These are phyloP conservation scores for Cydia pomonella DNA, from an alignment of 1,140 invertebrate species.

Conservation along the genomic window DNA sequence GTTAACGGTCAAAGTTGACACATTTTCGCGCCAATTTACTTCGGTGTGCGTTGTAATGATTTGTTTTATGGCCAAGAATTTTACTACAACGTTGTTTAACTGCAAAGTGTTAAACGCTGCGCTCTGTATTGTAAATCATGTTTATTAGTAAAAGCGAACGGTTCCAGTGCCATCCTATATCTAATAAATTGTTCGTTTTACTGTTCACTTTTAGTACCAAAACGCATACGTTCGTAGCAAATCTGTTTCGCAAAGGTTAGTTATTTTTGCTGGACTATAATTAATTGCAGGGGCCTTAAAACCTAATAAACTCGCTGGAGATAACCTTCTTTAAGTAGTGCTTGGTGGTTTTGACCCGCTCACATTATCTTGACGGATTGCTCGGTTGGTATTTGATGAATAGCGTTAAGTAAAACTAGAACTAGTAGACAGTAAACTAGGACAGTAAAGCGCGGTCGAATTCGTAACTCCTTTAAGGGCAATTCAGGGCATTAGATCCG, in stretches of 20 bases:
- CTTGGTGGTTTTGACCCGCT: slow-evolving; percentile 57
- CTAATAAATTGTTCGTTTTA: slow-evolving; percentile 20
- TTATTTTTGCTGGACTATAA: background rate
- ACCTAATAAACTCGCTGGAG: background rate
- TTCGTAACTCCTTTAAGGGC: slow-evolving; percentile 64
- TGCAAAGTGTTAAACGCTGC: slow-evolving; percentile 39
- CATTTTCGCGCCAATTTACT: slow-evolving; percentile 64
- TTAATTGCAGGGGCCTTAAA: slow-evolving; percentile 19
- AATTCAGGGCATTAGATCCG: slow-evolving; percentile 67
- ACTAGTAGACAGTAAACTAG: slow-evolving; percentile 41
- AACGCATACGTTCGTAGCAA: slow-evolving; percentile 23
- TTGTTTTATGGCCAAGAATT: slow-evolving; percentile 36
- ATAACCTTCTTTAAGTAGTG: slow-evolving; percentile 17
- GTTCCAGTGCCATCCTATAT: slow-evolving; percentile 25
- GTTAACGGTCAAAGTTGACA: slow-evolving; percentile 48
- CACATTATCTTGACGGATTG: slow-evolving; percentile 59
- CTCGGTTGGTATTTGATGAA: slow-evolving; percentile 48
- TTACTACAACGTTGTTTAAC: slow-evolving; percentile 31
- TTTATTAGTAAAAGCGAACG: slow-evolving; percentile 38
- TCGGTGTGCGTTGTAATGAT: slow-evolving; percentile 39
- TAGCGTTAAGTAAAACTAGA: slow-evolving; percentile 45
- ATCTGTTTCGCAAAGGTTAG: slow-evolving; percentile 6
- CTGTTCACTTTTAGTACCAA: slow-evolving; percentile 26
- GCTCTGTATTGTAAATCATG: slow-evolving; percentile 40
- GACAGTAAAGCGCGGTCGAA: slow-evolving; percentile 50